phyloP scores from a whole-genome alignment of 1,140 invertebrate genomes.

The Drosophila virilis region DNA sequence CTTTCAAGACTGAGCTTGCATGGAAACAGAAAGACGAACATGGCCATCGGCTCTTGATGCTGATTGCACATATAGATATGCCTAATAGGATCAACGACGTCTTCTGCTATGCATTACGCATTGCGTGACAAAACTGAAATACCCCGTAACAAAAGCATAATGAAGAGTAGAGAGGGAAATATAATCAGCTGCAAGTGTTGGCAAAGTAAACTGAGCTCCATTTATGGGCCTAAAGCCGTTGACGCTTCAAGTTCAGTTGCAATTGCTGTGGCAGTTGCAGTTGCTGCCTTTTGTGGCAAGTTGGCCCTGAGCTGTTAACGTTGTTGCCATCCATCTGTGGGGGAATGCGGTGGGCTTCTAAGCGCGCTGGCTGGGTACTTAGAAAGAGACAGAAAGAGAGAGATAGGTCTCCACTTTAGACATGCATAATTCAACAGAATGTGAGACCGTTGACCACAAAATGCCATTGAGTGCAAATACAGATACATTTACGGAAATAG shows the following conservation, averaged over 20 bases:
- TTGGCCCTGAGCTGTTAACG: slow-evolving; percentile 10
- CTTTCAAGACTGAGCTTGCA: slow-evolving; percentile 1
- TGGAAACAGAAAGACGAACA: background rate
- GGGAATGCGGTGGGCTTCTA: slow-evolving; percentile 13
- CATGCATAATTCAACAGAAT: slow-evolving; percentile 78
- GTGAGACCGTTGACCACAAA: slow-evolving; percentile 52
- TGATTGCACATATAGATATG: too few relatives aligned
- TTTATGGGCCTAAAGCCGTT: slow-evolving; percentile 54
- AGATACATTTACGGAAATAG: slow-evolving; percentile 14
- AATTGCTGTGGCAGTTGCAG: slow-evolving; percentile 33
- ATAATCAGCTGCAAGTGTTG: slow-evolving; percentile 34
- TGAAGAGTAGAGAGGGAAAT: background rate
- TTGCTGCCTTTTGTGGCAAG: slow-evolving; percentile 40
- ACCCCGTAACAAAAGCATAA: background rate
- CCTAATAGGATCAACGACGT: too few relatives aligned
- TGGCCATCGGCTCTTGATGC: too few relatives aligned
- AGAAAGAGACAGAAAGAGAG: background rate
- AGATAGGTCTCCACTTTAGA: background rate
- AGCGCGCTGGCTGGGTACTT: slow-evolving; percentile 21
- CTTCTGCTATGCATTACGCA: too few relatives aligned
- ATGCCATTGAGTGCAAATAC: slow-evolving; percentile 73
- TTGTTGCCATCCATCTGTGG: slow-evolving; percentile 7
- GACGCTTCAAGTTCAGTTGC: slow-evolving; percentile 69
- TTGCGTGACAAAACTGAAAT: background rate
- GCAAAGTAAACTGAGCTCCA: slow-evolving; percentile 41